Evolutionary conservation across 2,888 invertebrate species (phyloP), one percentile per base, ranked within the genome.

Genomic region (Cinara cedri): DNA sequence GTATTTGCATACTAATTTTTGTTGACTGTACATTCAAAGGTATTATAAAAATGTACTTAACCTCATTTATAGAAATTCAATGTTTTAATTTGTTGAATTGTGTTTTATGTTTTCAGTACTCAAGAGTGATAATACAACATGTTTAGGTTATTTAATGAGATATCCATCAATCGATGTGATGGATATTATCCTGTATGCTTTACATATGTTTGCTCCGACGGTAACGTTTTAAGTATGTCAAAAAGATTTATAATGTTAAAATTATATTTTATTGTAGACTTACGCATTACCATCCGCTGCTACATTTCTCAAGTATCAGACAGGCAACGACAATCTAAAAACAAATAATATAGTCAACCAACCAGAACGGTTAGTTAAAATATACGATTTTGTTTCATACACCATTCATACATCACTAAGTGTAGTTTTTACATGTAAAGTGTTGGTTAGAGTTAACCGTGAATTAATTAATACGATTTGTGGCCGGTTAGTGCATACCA

Each of bases 121-220:
- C 55, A 84, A 86, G 19, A 88, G 89, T 83, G 91, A 92, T 84
- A 91, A 91, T 84, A 89, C 90, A 0, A 87, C 88, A 2, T 90
- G 90, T 83, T 86, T 92, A 76, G 89, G 88, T 44, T 88, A 88
- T 83, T 86, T 92, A 75, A 92, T 92, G 92, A 87, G 90, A 72
- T 92, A 90, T 85, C 91, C 91, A 1, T 88, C 89, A 71, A 88
- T 88, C 26, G 91, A 92, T 84, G 88, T 91, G 1, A 87, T 88
- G 81, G 86, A 88, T 83, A 89, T 92, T 83, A 87, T 92, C 63
- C 87, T 89, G 65, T 88, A 90, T 84, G 90, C 91, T 0, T 85
- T 91, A 8, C 86, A 87, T 82, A 86, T 88, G 85, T 85, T 86
- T 82, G 85, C 86, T 82, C 88, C 88, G 0, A 68, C 21, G 44